Evolutionary conservation across 2,888 invertebrate genomes (phyloP).

Genomic region (Hymenopus coronatus): DNA sequence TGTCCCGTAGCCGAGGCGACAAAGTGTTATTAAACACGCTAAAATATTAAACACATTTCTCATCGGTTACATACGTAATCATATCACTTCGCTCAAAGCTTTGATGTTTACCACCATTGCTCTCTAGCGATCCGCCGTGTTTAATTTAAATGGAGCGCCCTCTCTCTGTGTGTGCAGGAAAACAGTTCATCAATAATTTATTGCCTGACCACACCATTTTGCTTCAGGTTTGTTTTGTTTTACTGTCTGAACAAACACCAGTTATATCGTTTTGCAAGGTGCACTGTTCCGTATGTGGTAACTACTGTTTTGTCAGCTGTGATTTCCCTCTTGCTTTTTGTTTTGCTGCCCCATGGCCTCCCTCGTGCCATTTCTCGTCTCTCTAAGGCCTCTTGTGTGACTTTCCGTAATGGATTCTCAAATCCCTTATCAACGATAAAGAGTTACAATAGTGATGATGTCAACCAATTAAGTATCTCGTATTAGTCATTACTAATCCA

Average conservation of each 20-base stretch:
- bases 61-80: neutral
- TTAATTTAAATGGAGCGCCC: neutral
- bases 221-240: neutral
- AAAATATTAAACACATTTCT: neutral
- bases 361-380: neutral
- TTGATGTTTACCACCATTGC: neutral
- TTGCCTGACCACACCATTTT: neutral
- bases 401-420: neutral
- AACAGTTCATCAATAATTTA: neutral
- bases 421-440: neutral
- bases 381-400: neutral
- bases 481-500: too few species aligned
- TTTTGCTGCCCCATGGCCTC: neutral
- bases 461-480: too few species aligned
- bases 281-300: neutral
- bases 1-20: neutral
- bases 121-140: neutral
- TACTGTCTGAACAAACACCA: neutral
- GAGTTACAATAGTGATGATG: too few species aligned
- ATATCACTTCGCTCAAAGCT: neutral
- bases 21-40: neutral
- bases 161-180: neutral
- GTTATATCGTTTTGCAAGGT: neutral
- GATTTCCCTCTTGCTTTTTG: neutral
- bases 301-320: neutral